phyloP scores from a whole-genome alignment of 1,140 invertebrate genomes.

The Hycleus cichorii region DNA sequence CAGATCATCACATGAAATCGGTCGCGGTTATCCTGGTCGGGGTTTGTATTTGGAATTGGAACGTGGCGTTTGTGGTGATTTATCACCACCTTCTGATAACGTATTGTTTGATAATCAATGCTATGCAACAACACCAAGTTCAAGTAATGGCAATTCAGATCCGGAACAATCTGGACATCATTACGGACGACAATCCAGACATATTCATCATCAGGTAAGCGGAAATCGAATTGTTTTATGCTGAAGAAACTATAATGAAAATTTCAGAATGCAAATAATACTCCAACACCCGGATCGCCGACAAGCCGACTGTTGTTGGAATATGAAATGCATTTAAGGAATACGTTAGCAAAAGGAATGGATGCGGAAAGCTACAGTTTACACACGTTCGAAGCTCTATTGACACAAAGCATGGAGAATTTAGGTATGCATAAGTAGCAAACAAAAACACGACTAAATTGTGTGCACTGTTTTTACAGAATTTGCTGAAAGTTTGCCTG shows the following conservation, averaged over 20 bases:
- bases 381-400: slow-evolving; percentile 86
- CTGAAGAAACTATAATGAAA: neutral
- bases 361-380: slow-evolving; percentile 90
- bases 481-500: slow-evolving; percentile 76
- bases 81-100: slow-evolving; percentile 83
- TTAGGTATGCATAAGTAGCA: slow-evolving; percentile 56
- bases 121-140: slow-evolving; percentile 86
- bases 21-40: slow-evolving; percentile 52
- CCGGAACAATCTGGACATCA: slow-evolving; percentile 65
- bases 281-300: slow-evolving; percentile 75
- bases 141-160: slow-evolving; percentile 82
- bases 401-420: slow-evolving; percentile 93
- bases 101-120: slow-evolving; percentile 90
- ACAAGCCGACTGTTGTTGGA: slow-evolving; percentile 80
- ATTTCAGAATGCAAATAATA: slow-evolving; percentile 39
- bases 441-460: neutral
- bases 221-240: neutral
- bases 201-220: slow-evolving; percentile 45
- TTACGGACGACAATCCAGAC: slow-evolving; percentile 42
- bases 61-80: slow-evolving; percentile 56
- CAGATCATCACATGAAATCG: slow-evolving; percentile 59
- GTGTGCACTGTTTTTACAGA: slow-evolving; percentile 48
- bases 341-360: slow-evolving; percentile 90
- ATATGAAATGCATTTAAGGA: slow-evolving; percentile 91
- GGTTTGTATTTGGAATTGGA: slow-evolving; percentile 80